Evolutionary conservation across 2,888 invertebrate species (phyloP), one percentile per base, ranked within the genome.

Genomic region (Anticlea derivata): DNA sequence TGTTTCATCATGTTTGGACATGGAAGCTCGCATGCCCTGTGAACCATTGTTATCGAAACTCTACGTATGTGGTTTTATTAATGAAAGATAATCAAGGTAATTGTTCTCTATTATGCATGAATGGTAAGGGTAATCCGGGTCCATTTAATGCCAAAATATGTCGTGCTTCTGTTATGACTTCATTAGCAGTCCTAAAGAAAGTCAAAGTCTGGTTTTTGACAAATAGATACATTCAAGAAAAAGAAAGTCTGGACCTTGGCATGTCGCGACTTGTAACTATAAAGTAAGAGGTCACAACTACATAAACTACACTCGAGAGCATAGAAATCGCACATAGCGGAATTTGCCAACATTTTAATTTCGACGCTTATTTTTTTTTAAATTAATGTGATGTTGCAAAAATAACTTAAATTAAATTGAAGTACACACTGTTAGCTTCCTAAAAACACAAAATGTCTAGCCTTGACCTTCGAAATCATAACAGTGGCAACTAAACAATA

Each of bases 1-100:
- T 68, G 61, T 70, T 70, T 66, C 71, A 68, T 69, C 65, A 71
- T 74, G 77, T 73, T 75, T 67, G 71, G 75, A 67, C 66, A 70
- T 61, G 62, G 57, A 61, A 59, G 52, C 56, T 57, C 61, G 64
- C 63, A 60, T 59, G 60, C 51, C 71, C 68, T 71, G 68, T 69
- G 62, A 69, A 70, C 70, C 73, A 70, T 69, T 67, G 67, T 60
- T 55, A 61, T 56, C 55, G 54, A 39, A 58, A 43, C 40, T 60
- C 55, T 53, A 58, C 53, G 60, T 54, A 55, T 48, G 54, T 50
- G 50, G 60, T 69, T 70, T 61, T 63, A 58, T 61, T 63, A 49
- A 61, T 50, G 52, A 61, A 49, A 61, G 66, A 66, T 64, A 62
- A 51, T 52, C 55, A n/a, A n/a, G n/a, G n/a, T 60, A 61, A 65